Evolutionary conservation across 2,797 vertebrate genomes (phyloP), one percentile per base, ranked within the genome.

Genomic region (Tamandua tetradactyla): DNA sequence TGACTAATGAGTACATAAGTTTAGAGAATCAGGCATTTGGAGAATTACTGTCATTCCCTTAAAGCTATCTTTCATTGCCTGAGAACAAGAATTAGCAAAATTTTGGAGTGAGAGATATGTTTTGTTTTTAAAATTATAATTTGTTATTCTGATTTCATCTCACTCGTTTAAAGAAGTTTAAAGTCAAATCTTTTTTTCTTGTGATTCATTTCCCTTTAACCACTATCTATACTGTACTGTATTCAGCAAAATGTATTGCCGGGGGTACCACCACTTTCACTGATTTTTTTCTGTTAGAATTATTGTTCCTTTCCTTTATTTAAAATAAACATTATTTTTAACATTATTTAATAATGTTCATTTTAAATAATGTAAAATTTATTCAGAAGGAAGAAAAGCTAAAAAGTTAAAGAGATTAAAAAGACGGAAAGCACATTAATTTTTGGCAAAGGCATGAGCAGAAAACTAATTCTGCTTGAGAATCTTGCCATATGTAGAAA

Each of bases 221-320:
- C n/a, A 76, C 4, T 5, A 17, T 80, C 64, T 89, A 4, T 91
- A 75, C 23, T 89, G 4, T 91, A 75, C 23, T 81, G 4, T 69
- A 12, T 61, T 10, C 75, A 61, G 59, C 76, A 75, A 89, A 93
- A 49, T 87, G 37, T n/a, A 72, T 83, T 90, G 52, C 52, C 30
- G 22, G 10, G 49, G 69, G 18, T 12, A 40, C 72, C 55, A 72
- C 55, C 79, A 40, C 22, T 83, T 92, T 81, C 10, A 52, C 52
- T 78, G 35, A 55, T 57, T 84, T 93, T 94, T 88, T 81, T 74
- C 49, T 22, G 64, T 55, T 93, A 92, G 62, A 89, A 84, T 76
- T 72, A 81, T 87, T 84, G 68, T 87, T 52, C 40, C 62, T 78
- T 91, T 68, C n/a, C n/a, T n/a, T n/a, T n/a, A n/a, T n/a, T n/a